A percentile compares a stretch with the other conserved stretches of the same genome.
These are phyloP conservation scores for Taurulus bubalis DNA, from an alignment of 2,113 vertebrate species.

Conservation along the genomic window DNA sequence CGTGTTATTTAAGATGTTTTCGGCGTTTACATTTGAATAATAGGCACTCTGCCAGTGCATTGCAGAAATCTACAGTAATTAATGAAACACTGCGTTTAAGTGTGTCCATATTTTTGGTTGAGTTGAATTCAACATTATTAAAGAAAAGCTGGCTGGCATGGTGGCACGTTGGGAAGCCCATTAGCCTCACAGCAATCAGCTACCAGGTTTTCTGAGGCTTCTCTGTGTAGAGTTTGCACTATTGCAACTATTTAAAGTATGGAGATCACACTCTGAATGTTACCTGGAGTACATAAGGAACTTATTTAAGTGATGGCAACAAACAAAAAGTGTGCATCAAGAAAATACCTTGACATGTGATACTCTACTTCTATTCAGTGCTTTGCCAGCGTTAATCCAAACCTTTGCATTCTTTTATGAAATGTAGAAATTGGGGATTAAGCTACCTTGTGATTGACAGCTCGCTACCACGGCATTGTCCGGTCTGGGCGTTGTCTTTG, in stretches of 20 bases:
- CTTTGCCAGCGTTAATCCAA: not conserved
- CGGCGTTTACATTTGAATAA: not conserved
- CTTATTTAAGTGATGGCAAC: not conserved
- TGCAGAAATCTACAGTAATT: not conserved
- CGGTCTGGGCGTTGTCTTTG: too few species aligned
- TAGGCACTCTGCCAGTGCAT: not conserved
- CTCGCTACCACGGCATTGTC: too few species aligned
- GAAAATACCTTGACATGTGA: not conserved
- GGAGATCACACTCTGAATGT: not conserved
- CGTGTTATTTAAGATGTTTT: constrained; percentile 15
- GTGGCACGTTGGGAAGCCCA: not conserved
- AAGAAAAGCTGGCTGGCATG: not conserved
- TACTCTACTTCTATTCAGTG: not conserved
- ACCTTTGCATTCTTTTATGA: not conserved
- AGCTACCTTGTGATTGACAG: too few species aligned
- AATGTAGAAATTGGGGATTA: not conserved
- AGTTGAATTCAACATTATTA: not conserved
- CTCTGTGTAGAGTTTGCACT: not conserved
- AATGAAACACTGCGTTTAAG: not conserved
- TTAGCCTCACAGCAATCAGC: not conserved
- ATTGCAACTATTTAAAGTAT: not conserved
- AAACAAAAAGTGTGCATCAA: too few species aligned
- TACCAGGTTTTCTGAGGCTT: not conserved
- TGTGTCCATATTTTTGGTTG: not conserved
- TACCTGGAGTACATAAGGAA: not conserved